A percentile compares a stretch with the other conserved stretches of the same genome.
Conservation (phyloP, 2,113 vertebrate species). For the Eulemur macaco region DNA sequence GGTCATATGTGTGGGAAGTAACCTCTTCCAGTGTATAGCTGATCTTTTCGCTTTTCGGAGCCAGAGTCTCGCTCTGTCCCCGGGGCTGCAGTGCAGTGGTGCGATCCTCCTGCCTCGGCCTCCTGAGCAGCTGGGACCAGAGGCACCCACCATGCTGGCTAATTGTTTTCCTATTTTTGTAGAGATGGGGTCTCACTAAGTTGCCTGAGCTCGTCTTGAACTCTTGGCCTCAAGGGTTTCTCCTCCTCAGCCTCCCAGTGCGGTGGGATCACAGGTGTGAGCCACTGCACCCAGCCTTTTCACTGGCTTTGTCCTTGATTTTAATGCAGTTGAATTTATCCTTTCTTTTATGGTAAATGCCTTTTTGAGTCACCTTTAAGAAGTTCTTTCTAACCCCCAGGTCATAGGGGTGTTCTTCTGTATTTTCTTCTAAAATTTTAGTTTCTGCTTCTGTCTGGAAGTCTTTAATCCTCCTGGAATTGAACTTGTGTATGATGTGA, state of each 20-base stretch:
- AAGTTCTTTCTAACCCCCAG: background rate
- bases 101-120: background rate
- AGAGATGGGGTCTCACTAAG: too few relatives aligned
- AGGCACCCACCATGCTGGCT: too few relatives aligned
- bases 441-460: background rate
- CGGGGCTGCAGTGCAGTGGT: background rate
- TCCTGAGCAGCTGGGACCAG: background rate
- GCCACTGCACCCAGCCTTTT: too few relatives aligned
- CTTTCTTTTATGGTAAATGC: background rate
- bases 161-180: too few relatives aligned
- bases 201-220: too few relatives aligned
- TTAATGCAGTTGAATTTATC: background rate
- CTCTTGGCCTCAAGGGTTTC: too few relatives aligned
- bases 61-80: background rate
- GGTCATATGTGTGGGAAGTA: background rate
- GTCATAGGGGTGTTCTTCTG: background rate
- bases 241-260: too few relatives aligned
- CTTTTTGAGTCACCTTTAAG: background rate
- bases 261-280: background rate
- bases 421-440: background rate
- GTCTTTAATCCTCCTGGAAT: background rate
- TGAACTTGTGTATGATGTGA: accelerated
- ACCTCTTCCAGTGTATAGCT: too few relatives aligned
- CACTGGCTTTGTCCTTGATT: background rate
- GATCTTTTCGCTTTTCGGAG: background rate